These are phyloP conservation scores for Diphyllodes magnificus DNA, from an alignment of 2,113 vertebrate species.

Conservation along the genomic window DNA sequence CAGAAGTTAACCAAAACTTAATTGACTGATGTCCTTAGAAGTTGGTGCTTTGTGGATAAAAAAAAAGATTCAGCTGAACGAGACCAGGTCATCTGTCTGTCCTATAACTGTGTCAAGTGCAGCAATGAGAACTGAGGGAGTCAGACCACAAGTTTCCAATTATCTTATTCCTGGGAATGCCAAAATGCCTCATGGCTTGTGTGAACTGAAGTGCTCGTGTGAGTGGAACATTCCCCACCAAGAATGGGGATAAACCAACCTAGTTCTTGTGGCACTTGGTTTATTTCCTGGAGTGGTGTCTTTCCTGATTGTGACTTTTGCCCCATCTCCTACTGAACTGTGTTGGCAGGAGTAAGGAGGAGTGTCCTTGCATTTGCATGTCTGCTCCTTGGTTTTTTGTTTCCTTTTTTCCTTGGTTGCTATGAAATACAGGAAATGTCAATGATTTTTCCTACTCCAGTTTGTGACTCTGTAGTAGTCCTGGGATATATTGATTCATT, in stretches of 20 bases:
- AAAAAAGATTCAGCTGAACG: not conserved
- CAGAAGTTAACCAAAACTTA: not conserved
- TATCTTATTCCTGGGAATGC: not conserved
- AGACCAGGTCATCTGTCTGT: not conserved
- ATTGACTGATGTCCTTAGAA: not conserved
- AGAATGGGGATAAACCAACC: not conserved
- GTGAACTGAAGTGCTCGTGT: not conserved
- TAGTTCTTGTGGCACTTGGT: not conserved
- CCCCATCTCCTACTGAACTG: not conserved
- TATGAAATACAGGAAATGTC: not conserved
- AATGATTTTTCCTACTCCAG: not conserved
- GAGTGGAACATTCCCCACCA: not conserved
- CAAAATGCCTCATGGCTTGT: fast-evolving
- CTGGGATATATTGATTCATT: not conserved
- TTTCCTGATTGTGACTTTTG: not conserved
- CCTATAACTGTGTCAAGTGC: not conserved
- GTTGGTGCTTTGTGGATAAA: not conserved
- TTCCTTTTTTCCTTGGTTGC: not conserved
- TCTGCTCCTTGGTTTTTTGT: not conserved
- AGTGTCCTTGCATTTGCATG: not conserved
- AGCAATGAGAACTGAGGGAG: not conserved
- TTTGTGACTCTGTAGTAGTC: not conserved
- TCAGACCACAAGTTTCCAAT: not conserved
- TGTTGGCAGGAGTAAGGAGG: not conserved
- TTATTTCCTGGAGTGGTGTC: not conserved